These are phyloP conservation scores for Phodopus roborovskii DNA, from an alignment of 2,113 vertebrate genomes.

Conservation along the genomic window DNA sequence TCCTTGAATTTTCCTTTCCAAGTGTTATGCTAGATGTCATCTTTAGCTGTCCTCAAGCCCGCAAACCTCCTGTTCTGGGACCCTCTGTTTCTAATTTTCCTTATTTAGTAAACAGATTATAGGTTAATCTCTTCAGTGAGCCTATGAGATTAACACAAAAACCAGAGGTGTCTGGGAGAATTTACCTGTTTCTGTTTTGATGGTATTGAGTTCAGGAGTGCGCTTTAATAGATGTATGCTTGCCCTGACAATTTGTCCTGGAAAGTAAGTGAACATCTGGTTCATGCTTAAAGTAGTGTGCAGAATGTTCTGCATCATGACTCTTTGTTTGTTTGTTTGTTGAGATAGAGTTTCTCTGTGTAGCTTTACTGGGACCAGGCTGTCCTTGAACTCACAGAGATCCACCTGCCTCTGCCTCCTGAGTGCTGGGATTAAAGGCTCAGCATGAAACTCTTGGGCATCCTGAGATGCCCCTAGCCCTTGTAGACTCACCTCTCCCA, in stretches of 20 bases:
- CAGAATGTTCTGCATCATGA: background rate
- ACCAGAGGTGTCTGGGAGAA: background rate
- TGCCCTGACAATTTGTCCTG: background rate
- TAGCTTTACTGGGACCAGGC: no score
- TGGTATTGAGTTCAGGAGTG: background rate
- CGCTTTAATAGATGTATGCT: background rate
- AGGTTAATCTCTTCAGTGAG: background rate
- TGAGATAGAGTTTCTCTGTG: no score
- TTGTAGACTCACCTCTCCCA: background rate
- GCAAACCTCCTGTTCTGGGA: background rate
- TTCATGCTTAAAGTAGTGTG: background rate
- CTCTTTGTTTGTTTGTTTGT: background rate
- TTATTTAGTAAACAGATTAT: background rate
- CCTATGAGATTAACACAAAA: background rate
- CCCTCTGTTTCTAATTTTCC: background rate
- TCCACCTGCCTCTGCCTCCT: no score
- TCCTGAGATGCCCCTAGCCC: background rate
- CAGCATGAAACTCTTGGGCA: background rate
- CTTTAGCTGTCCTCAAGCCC: background rate
- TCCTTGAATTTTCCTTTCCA: background rate
- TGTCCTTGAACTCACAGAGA: no score
- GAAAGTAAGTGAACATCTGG: background rate
- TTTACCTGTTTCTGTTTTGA: background rate
- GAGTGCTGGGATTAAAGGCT: no score
- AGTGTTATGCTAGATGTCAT: background rate